phyloP scores from a whole-genome alignment of 2,888 invertebrate species.

The Rotaria magnacalcarata region DNA sequence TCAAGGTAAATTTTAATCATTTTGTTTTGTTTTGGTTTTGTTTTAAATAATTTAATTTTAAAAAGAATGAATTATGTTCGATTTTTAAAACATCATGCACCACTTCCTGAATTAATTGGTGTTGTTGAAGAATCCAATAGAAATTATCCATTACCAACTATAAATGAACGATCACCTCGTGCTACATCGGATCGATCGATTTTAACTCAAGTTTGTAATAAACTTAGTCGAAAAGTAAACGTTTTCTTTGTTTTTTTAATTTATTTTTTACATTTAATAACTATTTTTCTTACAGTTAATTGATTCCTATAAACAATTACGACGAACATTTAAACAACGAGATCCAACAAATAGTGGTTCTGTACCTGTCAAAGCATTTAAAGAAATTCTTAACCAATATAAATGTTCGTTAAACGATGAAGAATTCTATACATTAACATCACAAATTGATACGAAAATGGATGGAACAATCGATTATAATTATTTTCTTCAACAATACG shows the following conservation, averaged over 20 bases:
- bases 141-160: not conserved
- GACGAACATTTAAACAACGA: constrained; percentile 31
- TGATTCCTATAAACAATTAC: not conserved
- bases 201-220: not conserved
- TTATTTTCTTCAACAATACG: constrained; percentile 15
- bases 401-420: not conserved
- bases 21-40: not conserved
- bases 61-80: constrained; percentile 56
- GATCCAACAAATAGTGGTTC: not conserved
- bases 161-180: not conserved
- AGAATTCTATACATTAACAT: constrained; percentile 13
- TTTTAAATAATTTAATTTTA: not conserved
- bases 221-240: constrained; percentile 8
- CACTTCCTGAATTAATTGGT: not conserved
- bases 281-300: not conserved
- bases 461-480: constrained; percentile 30
- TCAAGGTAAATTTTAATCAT: constrained; percentile 51
- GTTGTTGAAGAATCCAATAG: not conserved
- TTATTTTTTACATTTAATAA: too few relatives aligned
- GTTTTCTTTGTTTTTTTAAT: not conserved
- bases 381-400: not conserved
- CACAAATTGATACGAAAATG: constrained; percentile 15
- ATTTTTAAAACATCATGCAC: constrained; percentile 57
- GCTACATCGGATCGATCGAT: not conserved
- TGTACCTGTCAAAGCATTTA: not conserved